These are phyloP conservation scores for Telmatochromis sp. DNA, from an alignment of 2,113 vertebrate species.

Conservation along the genomic window DNA sequence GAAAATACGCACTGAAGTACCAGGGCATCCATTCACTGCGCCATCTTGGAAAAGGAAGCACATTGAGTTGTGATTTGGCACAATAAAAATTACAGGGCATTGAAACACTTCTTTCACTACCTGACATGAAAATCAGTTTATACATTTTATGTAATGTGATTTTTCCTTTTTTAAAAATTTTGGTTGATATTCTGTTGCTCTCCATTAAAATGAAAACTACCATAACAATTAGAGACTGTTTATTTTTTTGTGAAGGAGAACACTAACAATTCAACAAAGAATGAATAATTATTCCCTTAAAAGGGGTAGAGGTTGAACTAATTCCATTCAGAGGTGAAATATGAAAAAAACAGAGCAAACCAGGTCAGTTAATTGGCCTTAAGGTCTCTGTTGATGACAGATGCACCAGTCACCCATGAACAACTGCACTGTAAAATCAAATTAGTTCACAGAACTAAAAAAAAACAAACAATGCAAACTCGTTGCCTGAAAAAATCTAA, in stretches of 20 bases:
- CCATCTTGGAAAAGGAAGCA: background rate
- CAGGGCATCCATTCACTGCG: background rate
- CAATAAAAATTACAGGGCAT: background rate
- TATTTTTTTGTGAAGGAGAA: background rate
- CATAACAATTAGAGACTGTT: background rate
- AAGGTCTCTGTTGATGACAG: background rate
- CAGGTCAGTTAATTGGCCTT: background rate
- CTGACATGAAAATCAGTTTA: background rate
- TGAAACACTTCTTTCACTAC: background rate
- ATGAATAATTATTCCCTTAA: background rate
- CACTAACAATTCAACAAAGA: background rate
- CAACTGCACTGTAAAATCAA: background rate
- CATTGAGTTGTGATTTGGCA: background rate
- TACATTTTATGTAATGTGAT: background rate
- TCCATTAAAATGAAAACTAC: background rate
- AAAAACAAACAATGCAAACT: background rate
- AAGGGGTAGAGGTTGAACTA: background rate
- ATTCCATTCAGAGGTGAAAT: background rate
- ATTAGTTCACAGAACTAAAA: background rate
- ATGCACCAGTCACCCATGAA: background rate
- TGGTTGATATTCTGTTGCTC: background rate
- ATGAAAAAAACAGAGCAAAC: background rate
- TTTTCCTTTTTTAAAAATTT: rapidly evolving
- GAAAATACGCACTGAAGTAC: background rate
- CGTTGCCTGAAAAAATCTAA: background rate